These are phyloP conservation scores for Pseudorectes ferrugineus DNA, from an alignment of 2,113 vertebrate genomes.

Conservation along the genomic window DNA sequence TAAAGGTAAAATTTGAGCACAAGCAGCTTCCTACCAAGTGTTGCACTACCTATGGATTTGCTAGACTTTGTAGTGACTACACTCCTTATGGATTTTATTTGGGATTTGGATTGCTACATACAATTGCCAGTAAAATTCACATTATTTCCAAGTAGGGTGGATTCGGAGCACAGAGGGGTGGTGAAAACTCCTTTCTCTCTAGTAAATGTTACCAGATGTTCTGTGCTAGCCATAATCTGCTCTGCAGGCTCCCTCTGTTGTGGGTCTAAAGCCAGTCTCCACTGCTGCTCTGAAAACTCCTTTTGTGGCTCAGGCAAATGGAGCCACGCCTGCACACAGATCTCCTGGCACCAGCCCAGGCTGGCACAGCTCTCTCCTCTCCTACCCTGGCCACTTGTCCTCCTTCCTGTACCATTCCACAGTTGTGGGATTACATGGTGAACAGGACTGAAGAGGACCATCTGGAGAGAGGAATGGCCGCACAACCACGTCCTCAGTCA, in stretches of 20 bases:
- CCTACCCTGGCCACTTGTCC: not conserved
- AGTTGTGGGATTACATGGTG: not conserved
- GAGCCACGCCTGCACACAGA: not conserved
- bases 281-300: not conserved
- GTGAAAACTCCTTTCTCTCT: not conserved
- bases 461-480: not conserved
- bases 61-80: not conserved
- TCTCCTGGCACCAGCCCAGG: not conserved
- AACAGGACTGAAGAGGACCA: not conserved
- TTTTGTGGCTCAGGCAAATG: not conserved
- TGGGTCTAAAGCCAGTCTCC: not conserved
- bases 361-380: not conserved
- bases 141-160: not conserved
- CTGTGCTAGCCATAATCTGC: not conserved
- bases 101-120: not conserved
- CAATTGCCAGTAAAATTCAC: not conserved
- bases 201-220: fast-evolving
- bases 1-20: not conserved
- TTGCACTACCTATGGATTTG: not conserved
- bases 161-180: not conserved
- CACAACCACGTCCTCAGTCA: not conserved
- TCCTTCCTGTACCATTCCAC: not conserved
- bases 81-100: not conserved
- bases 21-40: not conserved
- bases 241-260: not conserved